Conservation (phyloP, 2,797 vertebrate species). For the Eleutherodactylus coqui region DNA sequence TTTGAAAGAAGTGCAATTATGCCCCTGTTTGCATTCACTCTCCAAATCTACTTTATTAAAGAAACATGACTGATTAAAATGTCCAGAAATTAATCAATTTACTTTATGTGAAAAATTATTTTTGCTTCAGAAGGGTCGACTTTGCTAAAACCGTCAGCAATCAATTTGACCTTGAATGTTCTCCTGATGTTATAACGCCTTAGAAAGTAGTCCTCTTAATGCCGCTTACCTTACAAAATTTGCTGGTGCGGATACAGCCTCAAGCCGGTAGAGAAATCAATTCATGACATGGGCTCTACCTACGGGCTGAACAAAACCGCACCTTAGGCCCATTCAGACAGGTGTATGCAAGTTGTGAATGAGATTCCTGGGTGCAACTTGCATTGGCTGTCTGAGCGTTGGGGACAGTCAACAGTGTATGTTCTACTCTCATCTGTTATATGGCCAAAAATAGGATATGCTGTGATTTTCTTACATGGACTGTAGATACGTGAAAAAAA, state of each 20-base stretch:
- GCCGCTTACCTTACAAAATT: not conserved
- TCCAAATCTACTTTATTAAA: slow-evolving; percentile 37
- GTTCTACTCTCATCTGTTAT: too few species aligned
- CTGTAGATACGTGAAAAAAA: too few species aligned
- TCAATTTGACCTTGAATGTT: not conserved
- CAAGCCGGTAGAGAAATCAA: not conserved
- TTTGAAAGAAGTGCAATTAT: slow-evolving; percentile 44
- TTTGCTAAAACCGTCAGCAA: not conserved
- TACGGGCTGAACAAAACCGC: too few species aligned
- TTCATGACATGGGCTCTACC: not conserved
- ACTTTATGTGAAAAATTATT: slow-evolving; percentile 1
- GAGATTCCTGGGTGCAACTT: too few species aligned
- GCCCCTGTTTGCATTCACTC: slow-evolving; percentile 32
- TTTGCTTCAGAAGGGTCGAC: not conserved
- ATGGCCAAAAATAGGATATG: too few species aligned
- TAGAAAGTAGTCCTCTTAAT: not conserved
- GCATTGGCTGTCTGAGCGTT: too few species aligned
- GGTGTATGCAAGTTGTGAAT: not conserved
- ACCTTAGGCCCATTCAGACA: not conserved
- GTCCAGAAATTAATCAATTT: not conserved
- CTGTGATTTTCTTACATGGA: too few species aligned
- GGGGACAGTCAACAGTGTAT: too few species aligned
- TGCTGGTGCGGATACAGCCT: not conserved
- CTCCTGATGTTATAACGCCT: not conserved
- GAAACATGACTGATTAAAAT: slow-evolving; percentile 7